Base-by-base conservation (phyloP, 2,113 vertebrate genomes). In the Chaetops frenatus region DNA sequence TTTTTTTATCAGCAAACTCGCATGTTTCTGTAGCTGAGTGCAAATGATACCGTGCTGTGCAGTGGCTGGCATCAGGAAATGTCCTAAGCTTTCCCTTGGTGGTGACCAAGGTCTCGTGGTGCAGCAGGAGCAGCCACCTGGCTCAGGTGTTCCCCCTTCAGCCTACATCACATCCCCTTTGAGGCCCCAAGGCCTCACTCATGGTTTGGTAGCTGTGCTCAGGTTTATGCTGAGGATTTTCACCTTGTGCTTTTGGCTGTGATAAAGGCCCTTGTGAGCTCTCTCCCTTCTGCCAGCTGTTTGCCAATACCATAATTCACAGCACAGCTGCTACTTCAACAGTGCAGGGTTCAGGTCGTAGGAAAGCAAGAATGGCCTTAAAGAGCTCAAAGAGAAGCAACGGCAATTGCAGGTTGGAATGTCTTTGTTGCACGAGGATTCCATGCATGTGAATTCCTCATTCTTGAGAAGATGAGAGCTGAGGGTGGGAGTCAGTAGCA, bases 121-220 rank as follows among this genome's bases (percentile, higher is more conserved):
- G 56, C 33, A 35, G 24, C 28, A 27, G 9, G 61, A 51, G 38
- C 76, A 71, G 19, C 6, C 40, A 28, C n/a, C 44, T 40, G 53
- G 29, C 54, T 90, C 33, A 40, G 33, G 25, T 19, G 27, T 11
- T 38, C 21, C 16, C 15, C 66, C 36, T 74, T 22, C 21, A 53
- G 57, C 18, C 9, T 66, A 17, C 31, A 3, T 9, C 57, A 24
- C 23, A 6, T 14, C 56, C 10, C 9, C 1, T 17, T 9, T 38
- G 70, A 61, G 42, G 33, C 24, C 28, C 15, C 45, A 85, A 12
- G 72, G 36, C 28, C 60, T 72, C 1, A 0, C 40, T 31, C 2
- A 0, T 3, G 2, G 1, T 22, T 51, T 53, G 24, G 42, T 23
- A 7, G 25, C 27, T 45, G 29, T 13, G 6, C 6, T 74, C 61